These are phyloP conservation scores for Megathymus violae DNA, from an alignment of 1,140 invertebrate genomes.

Conservation along the genomic window DNA sequence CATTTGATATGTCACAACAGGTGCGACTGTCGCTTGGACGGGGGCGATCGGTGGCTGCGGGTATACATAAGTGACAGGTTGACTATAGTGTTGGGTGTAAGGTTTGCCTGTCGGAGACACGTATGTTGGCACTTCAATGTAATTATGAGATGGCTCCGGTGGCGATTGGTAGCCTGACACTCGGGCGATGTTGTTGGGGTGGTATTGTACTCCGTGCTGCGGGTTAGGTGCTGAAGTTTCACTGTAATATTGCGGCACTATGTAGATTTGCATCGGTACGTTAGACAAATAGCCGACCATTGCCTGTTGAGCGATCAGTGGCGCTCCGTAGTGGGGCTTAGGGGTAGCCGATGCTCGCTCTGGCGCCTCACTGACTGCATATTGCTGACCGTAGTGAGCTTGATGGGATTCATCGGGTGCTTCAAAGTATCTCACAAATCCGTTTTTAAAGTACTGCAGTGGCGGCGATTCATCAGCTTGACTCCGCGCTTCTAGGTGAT, in stretches of 20 bases:
- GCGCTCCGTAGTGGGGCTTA: constrained; percentile 55
- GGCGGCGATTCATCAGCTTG: constrained; percentile 41
- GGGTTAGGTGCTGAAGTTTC: constrained; percentile 50
- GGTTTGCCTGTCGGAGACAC: constrained; percentile 58
- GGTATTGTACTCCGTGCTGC: constrained; percentile 47
- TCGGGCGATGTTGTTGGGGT: constrained; percentile 38
- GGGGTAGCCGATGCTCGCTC: constrained; percentile 47
- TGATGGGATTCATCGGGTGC: constrained; percentile 50
- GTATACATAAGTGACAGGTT: constrained; percentile 61
- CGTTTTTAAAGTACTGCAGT: constrained; percentile 64
- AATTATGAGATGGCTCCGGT: constrained; percentile 58
- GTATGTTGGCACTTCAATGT: constrained; percentile 62
- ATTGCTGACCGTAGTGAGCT: constrained; percentile 69
- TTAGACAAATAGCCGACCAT: constrained; percentile 72
- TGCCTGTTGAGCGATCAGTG: constrained; percentile 50
- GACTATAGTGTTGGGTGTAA: constrained; percentile 52
- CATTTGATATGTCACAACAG: constrained; percentile 60
- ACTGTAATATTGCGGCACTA: constrained; percentile 73
- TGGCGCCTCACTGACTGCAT: constrained; percentile 68
- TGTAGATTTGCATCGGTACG: constrained; percentile 75
- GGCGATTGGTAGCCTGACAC: constrained; percentile 46
- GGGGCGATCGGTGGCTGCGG: constrained; percentile 57
- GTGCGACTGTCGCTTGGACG: constrained; percentile 51
- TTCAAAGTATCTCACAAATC: constrained; percentile 61
- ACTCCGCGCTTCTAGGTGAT: constrained; percentile 36